Evolutionary conservation across 2,113 vertebrate species (phyloP).

Genomic region (Alectura lathami): DNA sequence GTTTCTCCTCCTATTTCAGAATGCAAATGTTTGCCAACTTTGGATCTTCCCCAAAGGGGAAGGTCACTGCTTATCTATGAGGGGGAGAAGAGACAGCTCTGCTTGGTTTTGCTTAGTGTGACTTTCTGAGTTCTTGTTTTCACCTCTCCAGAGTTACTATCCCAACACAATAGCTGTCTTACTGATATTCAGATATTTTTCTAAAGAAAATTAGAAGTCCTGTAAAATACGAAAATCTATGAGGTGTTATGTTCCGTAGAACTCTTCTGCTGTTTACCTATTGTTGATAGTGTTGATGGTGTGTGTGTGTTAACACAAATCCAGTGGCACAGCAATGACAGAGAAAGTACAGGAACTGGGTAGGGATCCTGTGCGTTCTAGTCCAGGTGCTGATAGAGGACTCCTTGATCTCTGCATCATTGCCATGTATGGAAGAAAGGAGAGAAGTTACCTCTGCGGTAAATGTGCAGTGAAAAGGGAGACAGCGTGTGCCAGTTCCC

Average conservation of each 20-base stretch:
- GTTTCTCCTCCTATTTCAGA: neutral
- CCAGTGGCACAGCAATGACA: neutral
- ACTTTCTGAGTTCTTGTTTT: neutral
- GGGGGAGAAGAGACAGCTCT: neutral
- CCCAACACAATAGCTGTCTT: neutral
- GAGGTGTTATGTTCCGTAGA: neutral
- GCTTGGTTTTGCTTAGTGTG: neutral
- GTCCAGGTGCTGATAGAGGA: neutral
- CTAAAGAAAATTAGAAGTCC: neutral
- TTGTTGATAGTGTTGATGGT: neutral
- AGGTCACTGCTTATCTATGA: neutral
- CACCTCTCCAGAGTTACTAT: neutral
- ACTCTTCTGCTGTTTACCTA: neutral
- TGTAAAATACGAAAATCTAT: neutral
- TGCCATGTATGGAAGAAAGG: neutral
- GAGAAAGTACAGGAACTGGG: neutral
- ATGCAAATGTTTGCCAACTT: neutral
- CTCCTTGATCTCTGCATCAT: neutral
- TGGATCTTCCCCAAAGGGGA: neutral
- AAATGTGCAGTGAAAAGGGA: rapidly evolving
- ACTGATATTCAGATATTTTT: neutral
- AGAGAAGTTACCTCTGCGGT: neutral
- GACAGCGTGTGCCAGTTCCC: rapidly evolving
- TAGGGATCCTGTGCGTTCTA: neutral
- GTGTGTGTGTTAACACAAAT: neutral